phyloP scores from a whole-genome alignment of 2,888 invertebrate genomes.

The Agrilus mali region DNA sequence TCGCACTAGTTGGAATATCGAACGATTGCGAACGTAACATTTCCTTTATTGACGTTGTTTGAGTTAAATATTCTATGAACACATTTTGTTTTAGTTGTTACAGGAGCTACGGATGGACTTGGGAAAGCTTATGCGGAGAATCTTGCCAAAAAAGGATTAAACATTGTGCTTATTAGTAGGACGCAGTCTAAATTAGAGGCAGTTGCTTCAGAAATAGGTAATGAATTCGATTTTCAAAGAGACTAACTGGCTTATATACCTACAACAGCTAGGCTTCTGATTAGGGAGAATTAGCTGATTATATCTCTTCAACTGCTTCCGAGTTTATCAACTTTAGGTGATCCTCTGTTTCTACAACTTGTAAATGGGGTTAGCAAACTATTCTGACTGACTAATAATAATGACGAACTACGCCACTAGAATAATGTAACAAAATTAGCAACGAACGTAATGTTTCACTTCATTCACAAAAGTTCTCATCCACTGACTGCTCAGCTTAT shows the following conservation, averaged over 20 bases:
- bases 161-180: slow-evolving; percentile 70
- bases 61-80: slow-evolving; percentile 8
- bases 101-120: slow-evolving; percentile 81
- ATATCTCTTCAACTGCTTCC: not conserved
- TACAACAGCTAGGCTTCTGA: not conserved
- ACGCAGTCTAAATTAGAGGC: slow-evolving; percentile 57
- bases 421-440: too few relatives aligned
- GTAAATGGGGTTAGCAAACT: too few relatives aligned
- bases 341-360: too few relatives aligned
- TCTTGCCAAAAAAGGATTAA: slow-evolving; percentile 62
- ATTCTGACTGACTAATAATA: too few relatives aligned
- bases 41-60: not conserved
- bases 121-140: slow-evolving; percentile 76
- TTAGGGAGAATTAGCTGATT: not conserved
- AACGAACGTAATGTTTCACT: too few relatives aligned
- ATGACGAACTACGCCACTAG: too few relatives aligned
- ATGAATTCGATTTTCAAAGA: slow-evolving; percentile 12
- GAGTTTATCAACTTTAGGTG: too few relatives aligned
- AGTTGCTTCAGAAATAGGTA: slow-evolving; percentile 63
- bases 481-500: too few relatives aligned
- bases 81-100: slow-evolving; percentile 56
- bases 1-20: not conserved
- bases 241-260: not conserved
- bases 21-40: not conserved
- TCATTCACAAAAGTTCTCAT: too few relatives aligned